A percentile compares a stretch with the other conserved stretches of the same genome.
These are phyloP conservation scores for Okamejei kenojei DNA, from an alignment of 2,797 vertebrate genomes.

Conservation along the genomic window DNA sequence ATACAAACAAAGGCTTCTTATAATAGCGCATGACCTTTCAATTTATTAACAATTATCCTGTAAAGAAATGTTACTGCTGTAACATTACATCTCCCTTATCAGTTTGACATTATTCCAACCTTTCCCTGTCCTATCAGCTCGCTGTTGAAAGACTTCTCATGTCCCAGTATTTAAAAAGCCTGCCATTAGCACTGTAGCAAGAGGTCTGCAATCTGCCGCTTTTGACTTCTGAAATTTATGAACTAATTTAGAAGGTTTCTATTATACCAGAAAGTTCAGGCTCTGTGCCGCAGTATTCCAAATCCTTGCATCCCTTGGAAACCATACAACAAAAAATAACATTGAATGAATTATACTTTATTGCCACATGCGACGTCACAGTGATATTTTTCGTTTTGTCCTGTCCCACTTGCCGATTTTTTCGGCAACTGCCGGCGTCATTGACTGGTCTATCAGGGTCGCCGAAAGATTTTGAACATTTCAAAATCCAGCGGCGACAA, in stretches of 20 bases:
- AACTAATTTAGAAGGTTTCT: neutral
- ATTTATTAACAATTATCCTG: constrained; percentile 23
- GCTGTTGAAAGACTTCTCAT: neutral
- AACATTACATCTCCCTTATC: neutral
- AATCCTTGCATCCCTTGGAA: no score
- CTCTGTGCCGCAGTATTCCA: neutral
- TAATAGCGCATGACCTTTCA: neutral
- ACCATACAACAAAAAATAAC: no score
- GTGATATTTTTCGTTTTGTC: no score
- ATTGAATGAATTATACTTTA: no score
- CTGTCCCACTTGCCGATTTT: no score
- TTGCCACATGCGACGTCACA: no score
- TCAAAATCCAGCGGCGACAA: no score
- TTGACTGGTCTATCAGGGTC: no score
- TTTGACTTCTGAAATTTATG: neutral
- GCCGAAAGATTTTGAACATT: no score
- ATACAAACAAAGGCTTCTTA: neutral
- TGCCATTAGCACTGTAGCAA: neutral
- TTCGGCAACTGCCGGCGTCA: no score
- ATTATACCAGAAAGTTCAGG: neutral
- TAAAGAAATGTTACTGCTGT: neutral
- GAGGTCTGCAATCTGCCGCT: neutral
- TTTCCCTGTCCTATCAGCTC: neutral
- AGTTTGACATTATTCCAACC: constrained; percentile 7
- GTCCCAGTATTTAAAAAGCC: neutral